Percentiles rank a stretch among this genome's conserved stretches.
phyloP scores from a whole-genome alignment of 2,797 vertebrate genomes.

The Characodon lateralis region DNA sequence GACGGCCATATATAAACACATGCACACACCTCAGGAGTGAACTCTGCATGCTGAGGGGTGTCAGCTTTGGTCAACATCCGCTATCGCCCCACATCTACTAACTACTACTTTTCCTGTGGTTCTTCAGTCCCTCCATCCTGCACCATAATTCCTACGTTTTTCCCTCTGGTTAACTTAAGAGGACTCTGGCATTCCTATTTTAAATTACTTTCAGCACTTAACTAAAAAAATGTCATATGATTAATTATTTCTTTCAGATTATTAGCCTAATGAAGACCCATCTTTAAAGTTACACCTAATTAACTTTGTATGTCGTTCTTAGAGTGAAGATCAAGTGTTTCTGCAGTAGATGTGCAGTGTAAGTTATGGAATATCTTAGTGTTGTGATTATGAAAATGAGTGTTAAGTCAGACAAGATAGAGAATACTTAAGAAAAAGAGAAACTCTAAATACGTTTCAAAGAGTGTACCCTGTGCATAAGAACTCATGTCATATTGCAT shows the following conservation, averaged over 20 bases:
- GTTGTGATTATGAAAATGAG: neutral
- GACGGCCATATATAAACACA: slow-evolving; percentile 27
- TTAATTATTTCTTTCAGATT: slow-evolving; percentile 4
- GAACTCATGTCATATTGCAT: slow-evolving; percentile 31
- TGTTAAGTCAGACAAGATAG: too few relatives aligned
- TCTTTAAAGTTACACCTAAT: slow-evolving; percentile 30
- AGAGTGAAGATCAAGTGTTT: slow-evolving; percentile 5
- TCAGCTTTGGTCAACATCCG: slow-evolving; percentile 72
- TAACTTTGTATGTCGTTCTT: slow-evolving; percentile 17
- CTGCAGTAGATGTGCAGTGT: slow-evolving; percentile 12
- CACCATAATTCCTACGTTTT: slow-evolving; percentile 36
- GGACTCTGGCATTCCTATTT: neutral
- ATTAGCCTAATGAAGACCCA: neutral
- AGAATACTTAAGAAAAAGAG: too few relatives aligned
- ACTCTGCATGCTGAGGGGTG: slow-evolving; percentile 61
- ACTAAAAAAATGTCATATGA: neutral
- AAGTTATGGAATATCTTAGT: slow-evolving; percentile 7
- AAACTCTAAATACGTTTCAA: slow-evolving; percentile 21
- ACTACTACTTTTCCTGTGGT: slow-evolving; percentile 22
- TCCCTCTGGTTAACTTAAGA: neutral
- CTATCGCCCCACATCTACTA: slow-evolving; percentile 39
- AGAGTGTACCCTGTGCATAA: slow-evolving; percentile 18
- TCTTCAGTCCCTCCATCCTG: slow-evolving; percentile 44
- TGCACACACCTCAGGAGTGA: slow-evolving; percentile 48
- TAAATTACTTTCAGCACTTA: neutral